A percentile compares a stretch with the other conserved stretches of the same genome.
These are phyloP conservation scores for Grammomys dolichurus DNA, from an alignment of 2,113 vertebrate genomes.

Conservation along the genomic window DNA sequence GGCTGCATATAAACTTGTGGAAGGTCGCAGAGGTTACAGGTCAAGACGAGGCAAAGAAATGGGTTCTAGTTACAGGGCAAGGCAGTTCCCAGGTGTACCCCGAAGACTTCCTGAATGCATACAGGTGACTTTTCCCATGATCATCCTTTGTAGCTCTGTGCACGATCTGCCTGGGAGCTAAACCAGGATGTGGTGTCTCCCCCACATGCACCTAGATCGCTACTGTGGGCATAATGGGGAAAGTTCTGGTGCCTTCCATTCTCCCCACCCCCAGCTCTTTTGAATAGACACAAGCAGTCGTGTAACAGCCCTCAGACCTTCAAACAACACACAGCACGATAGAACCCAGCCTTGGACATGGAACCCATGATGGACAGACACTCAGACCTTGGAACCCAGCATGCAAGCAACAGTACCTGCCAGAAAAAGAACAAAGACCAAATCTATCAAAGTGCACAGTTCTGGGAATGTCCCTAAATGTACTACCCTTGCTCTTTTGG, in stretches of 20 bases:
- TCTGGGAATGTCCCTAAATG: too few species aligned
- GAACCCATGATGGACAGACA: neutral
- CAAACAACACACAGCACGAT: neutral
- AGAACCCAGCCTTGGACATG: too few species aligned
- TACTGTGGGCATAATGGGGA: constrained; percentile 93
- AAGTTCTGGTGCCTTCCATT: constrained; percentile 92
- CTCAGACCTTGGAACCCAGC: neutral
- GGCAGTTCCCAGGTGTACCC: constrained; percentile 94
- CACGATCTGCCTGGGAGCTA: constrained; percentile 95
- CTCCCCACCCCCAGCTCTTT: constrained; percentile 92
- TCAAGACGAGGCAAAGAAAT: constrained; percentile 41
- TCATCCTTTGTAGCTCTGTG: constrained; percentile 94
- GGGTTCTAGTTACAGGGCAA: constrained; percentile 93
- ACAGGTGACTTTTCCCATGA: constrained; percentile 92
- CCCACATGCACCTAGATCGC: constrained; percentile 95
- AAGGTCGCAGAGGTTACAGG: constrained; percentile 69
- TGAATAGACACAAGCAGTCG: constrained; percentile 91
- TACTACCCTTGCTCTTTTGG: too few species aligned
- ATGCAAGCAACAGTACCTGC: neutral
- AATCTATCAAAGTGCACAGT: too few species aligned
- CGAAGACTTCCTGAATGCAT: constrained; percentile 94
- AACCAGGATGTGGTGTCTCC: constrained; percentile 94
- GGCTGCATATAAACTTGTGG: constrained; percentile 86
- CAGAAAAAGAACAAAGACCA: neutral
- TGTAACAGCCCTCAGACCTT: neutral